phyloP scores from a whole-genome alignment of 2,113 vertebrate genomes.

The Caracal caracal region DNA sequence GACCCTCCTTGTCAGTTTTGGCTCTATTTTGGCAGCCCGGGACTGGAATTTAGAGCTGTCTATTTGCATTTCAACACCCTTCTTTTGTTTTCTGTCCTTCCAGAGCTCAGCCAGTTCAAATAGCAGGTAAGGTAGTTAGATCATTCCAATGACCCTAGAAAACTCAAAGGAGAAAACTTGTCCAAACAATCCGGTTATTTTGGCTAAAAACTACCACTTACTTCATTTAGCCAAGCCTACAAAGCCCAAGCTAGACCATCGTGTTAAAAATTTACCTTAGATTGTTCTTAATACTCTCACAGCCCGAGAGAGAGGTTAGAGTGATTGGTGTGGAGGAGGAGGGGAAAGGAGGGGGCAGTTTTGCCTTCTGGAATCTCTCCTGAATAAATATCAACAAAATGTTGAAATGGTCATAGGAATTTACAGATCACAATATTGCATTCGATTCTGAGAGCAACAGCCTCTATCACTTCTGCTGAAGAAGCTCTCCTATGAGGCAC shows the following conservation, averaged over 20 bases:
- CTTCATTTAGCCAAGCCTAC: background rate
- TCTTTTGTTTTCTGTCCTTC: slow-evolving; percentile 23
- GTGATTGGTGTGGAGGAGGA: rapidly evolving
- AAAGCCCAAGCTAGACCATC: background rate
- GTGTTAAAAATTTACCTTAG: slow-evolving; percentile 50
- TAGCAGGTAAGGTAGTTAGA: slow-evolving; percentile 15
- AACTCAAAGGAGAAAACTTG: slow-evolving; percentile 18
- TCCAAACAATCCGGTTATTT: background rate
- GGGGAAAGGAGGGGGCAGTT: background rate
- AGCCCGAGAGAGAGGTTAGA: background rate
- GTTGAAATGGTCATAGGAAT: background rate
- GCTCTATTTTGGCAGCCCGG: background rate
- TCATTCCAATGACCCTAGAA: background rate
- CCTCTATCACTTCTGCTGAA: background rate
- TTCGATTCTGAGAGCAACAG: background rate
- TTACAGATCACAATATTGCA: background rate
- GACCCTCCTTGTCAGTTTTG: background rate
- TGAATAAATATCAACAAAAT: background rate
- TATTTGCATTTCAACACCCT: slow-evolving; percentile 58
- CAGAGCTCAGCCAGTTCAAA: background rate
- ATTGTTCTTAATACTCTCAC: slow-evolving; percentile 18
- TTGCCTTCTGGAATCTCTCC: background rate
- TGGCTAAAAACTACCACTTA: background rate
- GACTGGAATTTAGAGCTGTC: background rate
- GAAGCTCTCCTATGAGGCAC: too few species aligned